Evolutionary conservation across 2,113 vertebrate genomes (phyloP).

Genomic region (Hoplias malabaricus): DNA sequence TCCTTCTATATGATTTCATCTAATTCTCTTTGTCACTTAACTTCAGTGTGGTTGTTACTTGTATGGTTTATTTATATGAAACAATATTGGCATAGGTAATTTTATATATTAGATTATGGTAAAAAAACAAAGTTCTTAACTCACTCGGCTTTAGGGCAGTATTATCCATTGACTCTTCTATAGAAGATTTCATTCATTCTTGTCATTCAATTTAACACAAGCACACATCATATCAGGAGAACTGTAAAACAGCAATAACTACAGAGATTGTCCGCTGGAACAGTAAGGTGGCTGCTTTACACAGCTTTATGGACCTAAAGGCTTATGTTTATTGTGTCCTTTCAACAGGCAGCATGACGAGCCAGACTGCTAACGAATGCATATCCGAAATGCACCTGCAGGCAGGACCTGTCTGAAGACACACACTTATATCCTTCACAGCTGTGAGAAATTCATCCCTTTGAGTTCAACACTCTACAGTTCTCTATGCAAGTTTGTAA

Average conservation of each 20-base stretch:
- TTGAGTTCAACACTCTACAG: neutral
- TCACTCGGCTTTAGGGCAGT: neutral
- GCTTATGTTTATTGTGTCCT: constrained; percentile 21
- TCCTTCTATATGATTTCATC: neutral
- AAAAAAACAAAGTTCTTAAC: neutral
- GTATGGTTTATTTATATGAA: neutral
- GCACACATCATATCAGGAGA: neutral
- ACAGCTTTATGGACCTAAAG: neutral
- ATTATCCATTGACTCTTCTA: neutral
- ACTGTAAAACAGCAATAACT: neutral
- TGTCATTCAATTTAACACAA: neutral
- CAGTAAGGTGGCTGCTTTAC: neutral
- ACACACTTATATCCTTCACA: neutral
- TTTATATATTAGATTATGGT: neutral
- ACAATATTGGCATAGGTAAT: neutral
- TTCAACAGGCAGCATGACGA: constrained; percentile 21
- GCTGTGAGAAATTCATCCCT: constrained; percentile 15
- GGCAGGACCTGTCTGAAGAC: constrained; percentile 29
- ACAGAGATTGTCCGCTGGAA: neutral
- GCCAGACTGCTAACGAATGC: neutral
- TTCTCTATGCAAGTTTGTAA: neutral
- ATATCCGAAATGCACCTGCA: constrained; percentile 33
- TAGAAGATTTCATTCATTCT: constrained; percentile 15
- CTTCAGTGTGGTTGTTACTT: too few relatives aligned
- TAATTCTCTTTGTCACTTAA: too few relatives aligned